Evolutionary conservation across 1,140 invertebrate species (phyloP).

Genomic region (Dendroctonus valens): DNA sequence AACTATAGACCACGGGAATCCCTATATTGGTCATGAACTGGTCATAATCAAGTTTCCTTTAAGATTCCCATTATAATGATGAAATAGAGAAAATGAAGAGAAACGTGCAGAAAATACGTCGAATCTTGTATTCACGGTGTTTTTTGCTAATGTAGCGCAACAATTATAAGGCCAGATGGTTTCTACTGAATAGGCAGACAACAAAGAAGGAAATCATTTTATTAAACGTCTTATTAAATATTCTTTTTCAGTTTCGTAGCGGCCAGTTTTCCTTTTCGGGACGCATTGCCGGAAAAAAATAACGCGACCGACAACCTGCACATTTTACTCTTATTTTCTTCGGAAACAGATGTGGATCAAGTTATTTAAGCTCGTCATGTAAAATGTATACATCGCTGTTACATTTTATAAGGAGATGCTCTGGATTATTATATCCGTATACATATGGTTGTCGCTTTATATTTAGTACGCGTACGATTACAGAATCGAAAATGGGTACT

Average conservation of each 20-base stretch:
- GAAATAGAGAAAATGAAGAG: background rate
- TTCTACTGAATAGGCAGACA: constrained; percentile 12
- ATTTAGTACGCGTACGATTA: too few species aligned
- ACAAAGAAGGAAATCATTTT: constrained; percentile 22
- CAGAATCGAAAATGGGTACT: too few species aligned
- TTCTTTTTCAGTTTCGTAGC: constrained; percentile 9
- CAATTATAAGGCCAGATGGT: constrained; percentile 13
- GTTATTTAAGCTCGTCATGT: constrained; percentile 12
- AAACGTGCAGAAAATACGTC: background rate
- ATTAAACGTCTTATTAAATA: constrained; percentile 21
- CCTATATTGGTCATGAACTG: too few species aligned
- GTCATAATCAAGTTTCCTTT: too few species aligned
- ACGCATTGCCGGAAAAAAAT: constrained; percentile 5
- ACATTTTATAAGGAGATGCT: constrained; percentile 4
- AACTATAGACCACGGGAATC: too few species aligned
- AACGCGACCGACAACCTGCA: background rate
- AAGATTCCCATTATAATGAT: background rate
- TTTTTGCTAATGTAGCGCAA: background rate
- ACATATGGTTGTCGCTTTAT: background rate
- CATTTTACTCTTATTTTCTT: constrained; percentile 17
- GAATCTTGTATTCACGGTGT: background rate
- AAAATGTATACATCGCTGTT: constrained; percentile 15
- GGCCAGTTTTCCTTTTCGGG: constrained; percentile 15
- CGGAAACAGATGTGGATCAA: constrained; percentile 12
- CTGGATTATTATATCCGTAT: constrained; percentile 11